Evolutionary conservation across 2,797 vertebrate species (phyloP), one percentile per base, ranked within the genome.

Genomic region (Characodon lateralis): DNA sequence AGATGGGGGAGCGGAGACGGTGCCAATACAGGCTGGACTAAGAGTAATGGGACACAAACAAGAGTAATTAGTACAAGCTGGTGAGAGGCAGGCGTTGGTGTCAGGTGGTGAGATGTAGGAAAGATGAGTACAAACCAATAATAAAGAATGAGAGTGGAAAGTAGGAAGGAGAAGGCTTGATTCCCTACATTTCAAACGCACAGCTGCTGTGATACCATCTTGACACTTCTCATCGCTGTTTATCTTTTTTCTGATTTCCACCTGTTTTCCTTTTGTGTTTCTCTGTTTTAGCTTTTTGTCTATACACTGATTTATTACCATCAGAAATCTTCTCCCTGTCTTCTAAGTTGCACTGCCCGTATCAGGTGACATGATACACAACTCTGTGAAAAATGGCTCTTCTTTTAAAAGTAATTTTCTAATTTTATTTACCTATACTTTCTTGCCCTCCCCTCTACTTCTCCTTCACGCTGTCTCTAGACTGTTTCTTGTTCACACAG

Each of bases 351-450:
- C 71, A 9, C 74, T 56, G n/a, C 0, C 1, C 69, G 74, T 83
- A 81, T 93, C 84, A 86, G 89, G 85, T 92, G 82, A 88, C 88
- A 82, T 46, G 35, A 35, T 35, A 85, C 91, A 92, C 86, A 91
- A 87, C 83, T 89, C 66, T 51, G 86, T 89, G 84, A 89, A 85
- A 35, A 75, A 28, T 83, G 83, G 78, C 83, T 82, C 56, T 9
- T 92, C 88, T 90, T 90, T 88, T 91, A 91, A 91, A 92, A 92
- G 88, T 77, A 72, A 80, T 87, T 88, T 85, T 90, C 88, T 88
- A 78, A 16, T 92, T 93, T 91, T 89, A 78, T 79, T 83, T 31
- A 51, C 72, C 84, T 79, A 83, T 71, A 41, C 82, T 1, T 46
- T 80, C 80, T 77, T 73, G 78, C 78, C 84, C 65, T 9, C 78